Evolutionary conservation across 2,888 invertebrate genomes (phyloP).

Genomic region (Sarcophaga subvicina): DNA sequence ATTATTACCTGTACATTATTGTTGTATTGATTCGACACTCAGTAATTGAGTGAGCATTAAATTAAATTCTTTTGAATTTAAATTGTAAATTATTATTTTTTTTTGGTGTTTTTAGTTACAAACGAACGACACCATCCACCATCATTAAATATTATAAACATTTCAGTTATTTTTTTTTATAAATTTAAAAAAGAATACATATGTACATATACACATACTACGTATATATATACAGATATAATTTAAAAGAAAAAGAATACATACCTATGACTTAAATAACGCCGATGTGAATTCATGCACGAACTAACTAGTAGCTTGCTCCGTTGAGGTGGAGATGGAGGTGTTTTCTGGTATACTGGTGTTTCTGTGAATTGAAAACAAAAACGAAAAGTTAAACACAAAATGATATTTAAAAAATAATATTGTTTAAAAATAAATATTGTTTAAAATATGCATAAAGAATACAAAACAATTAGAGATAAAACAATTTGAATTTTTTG

Average conservation of each 20-base stretch:
- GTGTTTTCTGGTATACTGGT: constrained; percentile 96
- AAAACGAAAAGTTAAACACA: constrained; percentile 1
- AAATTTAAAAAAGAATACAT: too few relatives aligned
- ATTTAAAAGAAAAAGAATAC: constrained; percentile 63
- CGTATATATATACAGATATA: background rate
- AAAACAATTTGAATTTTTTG: too few relatives aligned
- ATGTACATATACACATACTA: background rate
- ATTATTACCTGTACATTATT: too few relatives aligned
- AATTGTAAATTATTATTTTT: too few relatives aligned
- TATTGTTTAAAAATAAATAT: background rate
- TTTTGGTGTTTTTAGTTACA: too few relatives aligned
- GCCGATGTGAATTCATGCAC: constrained; percentile 96
- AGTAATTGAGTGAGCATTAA: too few relatives aligned
- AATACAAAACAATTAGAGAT: too few relatives aligned
- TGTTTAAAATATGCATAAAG: background rate
- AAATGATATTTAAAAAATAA: background rate
- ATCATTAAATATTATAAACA: too few relatives aligned
- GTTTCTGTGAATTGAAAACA: constrained; percentile 87
- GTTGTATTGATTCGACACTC: too few relatives aligned
- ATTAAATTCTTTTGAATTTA: too few relatives aligned
- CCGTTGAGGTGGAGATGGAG: constrained; percentile 87
- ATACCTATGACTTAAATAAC: constrained; percentile 92
- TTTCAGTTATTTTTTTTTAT: too few relatives aligned
- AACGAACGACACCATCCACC: too few relatives aligned
- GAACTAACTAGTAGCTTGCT: constrained; percentile 87